Percentiles rank a stretch among this genome's conserved stretches.
Conservation (phyloP, 2,113 vertebrate genomes). For the Amazona guildingii region DNA sequence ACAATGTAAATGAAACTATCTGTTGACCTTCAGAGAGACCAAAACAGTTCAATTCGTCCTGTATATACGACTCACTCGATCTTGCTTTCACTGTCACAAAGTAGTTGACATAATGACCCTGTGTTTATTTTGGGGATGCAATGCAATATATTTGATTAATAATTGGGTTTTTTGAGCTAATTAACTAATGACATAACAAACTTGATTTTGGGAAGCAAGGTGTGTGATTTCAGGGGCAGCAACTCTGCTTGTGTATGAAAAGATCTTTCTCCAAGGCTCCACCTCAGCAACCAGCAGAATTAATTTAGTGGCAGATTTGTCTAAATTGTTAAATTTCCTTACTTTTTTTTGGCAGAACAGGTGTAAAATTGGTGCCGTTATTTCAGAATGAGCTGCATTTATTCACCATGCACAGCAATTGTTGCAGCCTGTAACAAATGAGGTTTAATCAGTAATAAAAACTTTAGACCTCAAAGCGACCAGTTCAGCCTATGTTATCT, state of each 20-base stretch:
- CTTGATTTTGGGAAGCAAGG: neutral
- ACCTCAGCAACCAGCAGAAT: neutral
- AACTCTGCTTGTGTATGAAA: neutral
- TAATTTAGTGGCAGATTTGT: neutral
- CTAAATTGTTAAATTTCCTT: neutral
- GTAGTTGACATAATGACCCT: neutral
- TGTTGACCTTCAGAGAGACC: neutral
- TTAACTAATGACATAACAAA: neutral
- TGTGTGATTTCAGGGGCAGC: neutral
- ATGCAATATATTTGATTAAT: neutral
- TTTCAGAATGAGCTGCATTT: neutral
- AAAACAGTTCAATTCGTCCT: neutral
- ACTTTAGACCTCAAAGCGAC: neutral
- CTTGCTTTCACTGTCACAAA: neutral
- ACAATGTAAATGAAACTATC: rapidly evolving
- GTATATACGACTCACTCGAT: rapidly evolving
- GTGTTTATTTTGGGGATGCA: neutral
- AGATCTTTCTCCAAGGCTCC: neutral
- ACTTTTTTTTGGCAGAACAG: neutral
- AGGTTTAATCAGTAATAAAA: neutral
- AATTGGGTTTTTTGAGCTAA: neutral
- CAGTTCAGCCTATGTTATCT: neutral
- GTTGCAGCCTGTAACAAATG: neutral
- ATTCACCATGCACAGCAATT: neutral
- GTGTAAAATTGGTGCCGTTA: neutral